Conservation (phyloP, 2,113 vertebrate genomes). For the Paralichthys olivaceus region DNA sequence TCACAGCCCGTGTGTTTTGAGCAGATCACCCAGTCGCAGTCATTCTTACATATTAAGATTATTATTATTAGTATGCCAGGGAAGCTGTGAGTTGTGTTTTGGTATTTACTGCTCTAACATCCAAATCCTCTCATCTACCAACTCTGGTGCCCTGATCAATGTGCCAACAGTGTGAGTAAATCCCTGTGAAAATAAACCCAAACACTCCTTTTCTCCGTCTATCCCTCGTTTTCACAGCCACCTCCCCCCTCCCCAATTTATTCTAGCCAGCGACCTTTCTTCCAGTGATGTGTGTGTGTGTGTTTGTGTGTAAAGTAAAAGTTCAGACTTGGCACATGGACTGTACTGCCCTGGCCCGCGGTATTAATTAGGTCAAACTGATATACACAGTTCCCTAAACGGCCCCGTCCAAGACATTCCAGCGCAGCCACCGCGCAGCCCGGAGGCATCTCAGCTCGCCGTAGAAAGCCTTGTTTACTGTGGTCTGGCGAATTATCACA, state of each 20-base stretch:
- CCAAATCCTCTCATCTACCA: conserved; percentile 50
- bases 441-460: conserved; percentile 38
- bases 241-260: conserved; percentile 1
- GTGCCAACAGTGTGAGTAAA: conserved; percentile 44
- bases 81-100: conserved; percentile 1
- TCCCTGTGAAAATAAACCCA: conserved; percentile 34
- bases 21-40: no score
- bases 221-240: not conserved
- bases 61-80: conserved; percentile 27
- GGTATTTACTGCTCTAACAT: conserved; percentile 16
- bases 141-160: conserved; percentile 47
- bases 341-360: conserved; percentile 28
- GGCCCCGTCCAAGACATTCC: conserved; percentile 60
- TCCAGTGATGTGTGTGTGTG: conserved; percentile 35
- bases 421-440: conserved; percentile 29
- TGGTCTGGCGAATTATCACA: conserved; percentile 38
- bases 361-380: conserved; percentile 74
- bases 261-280: conserved; percentile 39
- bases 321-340: conserved; percentile 53
- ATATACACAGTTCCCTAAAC: conserved; percentile 54
- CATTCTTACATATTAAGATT: conserved; percentile 1
- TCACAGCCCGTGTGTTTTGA: not conserved
- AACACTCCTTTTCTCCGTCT: conserved; percentile 25
- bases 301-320: conserved; percentile 36
- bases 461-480: conserved; percentile 41